Conservation (phyloP, 2,113 vertebrate species). For the Engraulis encrasicolus region DNA sequence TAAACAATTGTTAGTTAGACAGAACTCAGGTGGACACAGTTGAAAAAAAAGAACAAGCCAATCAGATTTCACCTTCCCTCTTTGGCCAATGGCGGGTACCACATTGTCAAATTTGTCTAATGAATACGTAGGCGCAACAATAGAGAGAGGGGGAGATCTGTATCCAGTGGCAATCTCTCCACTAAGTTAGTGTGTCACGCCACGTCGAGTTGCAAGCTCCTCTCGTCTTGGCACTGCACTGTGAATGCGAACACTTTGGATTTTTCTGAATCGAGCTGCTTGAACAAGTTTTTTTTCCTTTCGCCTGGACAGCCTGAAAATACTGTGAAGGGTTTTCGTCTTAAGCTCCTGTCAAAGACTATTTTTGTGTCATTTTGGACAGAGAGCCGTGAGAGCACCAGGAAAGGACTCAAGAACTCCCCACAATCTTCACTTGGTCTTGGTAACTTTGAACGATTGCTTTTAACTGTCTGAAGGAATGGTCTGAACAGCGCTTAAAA, state of each 20-base stretch:
- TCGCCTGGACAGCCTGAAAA: not conserved
- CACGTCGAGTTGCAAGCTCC: constrained; percentile 67
- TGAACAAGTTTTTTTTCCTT: not conserved
- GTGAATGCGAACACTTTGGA: not conserved
- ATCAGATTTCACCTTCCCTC: constrained; percentile 85
- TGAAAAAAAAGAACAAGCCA: constrained; percentile 83
- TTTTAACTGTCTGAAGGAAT: not conserved
- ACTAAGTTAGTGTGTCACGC: constrained; percentile 82
- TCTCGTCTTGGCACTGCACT: constrained; percentile 51
- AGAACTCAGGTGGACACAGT: constrained; percentile 84
- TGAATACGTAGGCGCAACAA: constrained; percentile 95
- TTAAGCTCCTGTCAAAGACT: not conserved
- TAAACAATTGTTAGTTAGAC: constrained; percentile 81
- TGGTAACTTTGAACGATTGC: not conserved
- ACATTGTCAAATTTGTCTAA: constrained; percentile 98
- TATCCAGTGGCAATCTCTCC: constrained; percentile 80
- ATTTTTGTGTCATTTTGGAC: not conserved
- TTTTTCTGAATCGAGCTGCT: not conserved
- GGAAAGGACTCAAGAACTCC: not conserved
- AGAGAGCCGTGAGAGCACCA: not conserved
- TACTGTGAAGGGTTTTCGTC: not conserved
- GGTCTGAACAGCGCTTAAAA: not conserved
- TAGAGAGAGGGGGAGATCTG: constrained; percentile 81
- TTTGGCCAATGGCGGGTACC: constrained; percentile 93
- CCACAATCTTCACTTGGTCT: not conserved